Base-by-base conservation (phyloP, 2,888 invertebrate species). In the Conistra vaccinii region DNA sequence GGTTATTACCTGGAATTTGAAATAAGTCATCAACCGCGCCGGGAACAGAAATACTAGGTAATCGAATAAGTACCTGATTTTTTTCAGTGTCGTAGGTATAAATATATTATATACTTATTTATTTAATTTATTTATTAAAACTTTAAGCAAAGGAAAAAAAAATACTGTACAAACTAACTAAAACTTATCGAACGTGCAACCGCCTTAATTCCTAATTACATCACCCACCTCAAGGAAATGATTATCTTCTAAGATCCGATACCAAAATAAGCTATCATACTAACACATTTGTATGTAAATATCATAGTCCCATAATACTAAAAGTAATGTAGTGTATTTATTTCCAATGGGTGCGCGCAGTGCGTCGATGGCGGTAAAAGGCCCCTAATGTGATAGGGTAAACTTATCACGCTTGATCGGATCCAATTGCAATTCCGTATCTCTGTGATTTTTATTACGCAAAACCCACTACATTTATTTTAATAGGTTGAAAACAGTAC, bases 281-380 rank as follows among this genome's bases (percentile, higher is more conserved):
- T 58, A 58, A 80, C 42, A 58, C 66, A 70, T 80, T 80, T 81
- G 53, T 81, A 79, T 65, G 79, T 71, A 55, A 80, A 80, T 81
- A 63, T 67, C 62, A 71, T 67, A 63, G 67, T 42, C 48, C 58
- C 35, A 77, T 81, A 70, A 77, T 68, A 77, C 58, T 80, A 72
- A 80, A 80, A 71, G 62, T 80, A 80, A 80, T 77, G 77, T 67
- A 68, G n/a, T 68, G 60, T 81, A 81, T 76, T 80, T 80, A 76
- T 81, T 81, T 76, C 62, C 67, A 77, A 72, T 55, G 67, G 63
- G 60, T 60, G 66, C 61, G 66, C 66, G 66, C 63, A 73, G 32
- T 55, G 73, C 69, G 73, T 62, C 63, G 73, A 65, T 55, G 68
- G 55, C 42, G 14, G 60, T 57, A 67, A 76, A 66, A 65, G 42